phyloP scores from a whole-genome alignment of 2,113 vertebrate genomes.

The Tylochromis polylepis region DNA sequence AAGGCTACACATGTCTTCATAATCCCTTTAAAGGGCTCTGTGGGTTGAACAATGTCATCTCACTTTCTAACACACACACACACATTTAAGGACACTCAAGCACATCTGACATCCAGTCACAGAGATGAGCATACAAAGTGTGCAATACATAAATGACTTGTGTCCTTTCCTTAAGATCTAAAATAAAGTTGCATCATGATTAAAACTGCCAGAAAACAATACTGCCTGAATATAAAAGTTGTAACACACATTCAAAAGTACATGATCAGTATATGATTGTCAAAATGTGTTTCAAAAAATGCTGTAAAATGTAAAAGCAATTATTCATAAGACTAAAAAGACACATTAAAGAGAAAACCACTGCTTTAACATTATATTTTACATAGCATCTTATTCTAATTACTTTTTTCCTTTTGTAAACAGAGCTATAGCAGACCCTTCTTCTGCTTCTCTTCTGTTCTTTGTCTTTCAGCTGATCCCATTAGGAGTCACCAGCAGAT shows the following conservation, averaged over 20 bases:
- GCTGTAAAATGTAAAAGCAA: neutral
- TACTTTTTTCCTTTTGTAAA: neutral
- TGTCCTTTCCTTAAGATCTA: neutral
- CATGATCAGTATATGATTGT: no score
- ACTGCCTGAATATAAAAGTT: neutral
- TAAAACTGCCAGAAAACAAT: neutral
- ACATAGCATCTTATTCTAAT: neutral
- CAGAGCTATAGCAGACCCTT: neutral
- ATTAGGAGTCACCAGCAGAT: neutral
- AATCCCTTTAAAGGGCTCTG: slow-evolving; percentile 53
- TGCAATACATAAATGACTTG: neutral
- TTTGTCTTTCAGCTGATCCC: neutral
- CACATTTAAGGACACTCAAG: neutral
- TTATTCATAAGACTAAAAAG: neutral
- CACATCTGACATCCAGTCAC: neutral
- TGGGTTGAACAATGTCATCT: slow-evolving; percentile 19
- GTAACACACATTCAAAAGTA: neutral
- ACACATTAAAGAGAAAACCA: neutral
- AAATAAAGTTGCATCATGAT: neutral
- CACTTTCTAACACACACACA: neutral
- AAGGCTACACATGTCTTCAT: slow-evolving; percentile 33
- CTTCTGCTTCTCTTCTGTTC: neutral
- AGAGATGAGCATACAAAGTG: neutral
- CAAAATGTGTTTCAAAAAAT: neutral
- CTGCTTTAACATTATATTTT: neutral